Base-by-base conservation (phyloP, 1,140 invertebrate genomes). In the Melanaphis sacchari region DNA sequence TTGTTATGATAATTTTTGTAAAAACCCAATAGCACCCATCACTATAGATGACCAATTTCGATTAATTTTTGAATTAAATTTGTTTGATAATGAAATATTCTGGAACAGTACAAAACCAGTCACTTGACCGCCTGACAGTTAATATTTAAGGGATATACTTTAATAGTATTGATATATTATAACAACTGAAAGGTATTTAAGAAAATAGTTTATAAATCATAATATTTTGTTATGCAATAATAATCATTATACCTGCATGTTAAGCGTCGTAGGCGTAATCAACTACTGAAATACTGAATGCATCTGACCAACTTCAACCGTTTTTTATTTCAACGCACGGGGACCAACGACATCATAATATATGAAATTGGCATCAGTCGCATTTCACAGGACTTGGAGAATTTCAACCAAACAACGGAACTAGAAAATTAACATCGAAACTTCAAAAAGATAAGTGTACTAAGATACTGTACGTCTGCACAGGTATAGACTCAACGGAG, bases 211-310 rank as follows among this genome's bases (percentile, higher is more conserved):
- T 38, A 36, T 22, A 36, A 4, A 46, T 89, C 38, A 40, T 15
- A n/a, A 15, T 76, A 76, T 76, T 76, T 76, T 21, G 31, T 40
- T 40, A 38, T 26, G 36, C 36, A 89, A 89, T 52, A 89, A 89
- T 15, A 40, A 91, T 91, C 15, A 2, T 46, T 36, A 24, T 91
- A 91, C 90, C 90, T 91, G 90, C 90, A 91, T 91, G 40, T 41
- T 91, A 76, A 43, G 40, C n/a, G 24, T 76, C 38, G 90, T 91
- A 76, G 59, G 59, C 90, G 66, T 24, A 81, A 76, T 91, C 26
- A 81, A 91, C 52, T 43, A n/a, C 26, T 91, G 41, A 81, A 91
- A 38, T 43, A n/a, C 26, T 91, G 41, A 15, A 91, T 76, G 40
- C 90, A 91, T 91, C 26, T 41, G 38, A 91, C 41, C 1, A 15